Base-by-base conservation (phyloP, 2,888 invertebrate genomes). In the Troilus luridus region DNA sequence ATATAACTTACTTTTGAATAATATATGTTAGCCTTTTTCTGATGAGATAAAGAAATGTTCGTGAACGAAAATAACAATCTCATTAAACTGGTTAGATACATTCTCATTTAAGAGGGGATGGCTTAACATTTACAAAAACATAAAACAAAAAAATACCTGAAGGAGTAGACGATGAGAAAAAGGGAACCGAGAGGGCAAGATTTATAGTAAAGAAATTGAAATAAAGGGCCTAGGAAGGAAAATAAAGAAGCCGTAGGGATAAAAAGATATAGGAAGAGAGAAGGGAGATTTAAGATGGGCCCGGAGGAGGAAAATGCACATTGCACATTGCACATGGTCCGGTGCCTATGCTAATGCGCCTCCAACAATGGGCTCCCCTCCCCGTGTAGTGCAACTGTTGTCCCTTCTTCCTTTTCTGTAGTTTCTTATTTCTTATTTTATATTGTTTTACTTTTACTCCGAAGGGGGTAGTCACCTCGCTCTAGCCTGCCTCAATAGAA, bases 181-280 rank as follows among this genome's bases (percentile, higher is more conserved):
- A 41, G 88, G 27, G 88, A 59, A 64, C 54, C 89, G 89, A 14
- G 62, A 14, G n/a, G 62, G 54, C 21, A 89, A 89, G 89, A 89
- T 89, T 89, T 89, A 89, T 89, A 54, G 89, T 89, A 89, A 89
- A 89, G 89, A 89, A 89, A 89, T 89, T 89, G 89, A 89, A 89
- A 89, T 89, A 89, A 89, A 89, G 89, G 60, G 14, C 85, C 85
- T 62, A 89, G 89, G 41, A 89, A 64, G 89, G 67, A 89, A 89
- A 89, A 89, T 89, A 89, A 89, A 89, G 89, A 85, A 85, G 67
- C 27, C 67, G 12, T 14, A 14, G 54, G 89, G 62, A 89, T 89
- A 89, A 89, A 89, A 89, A 89, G 89, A 89, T 90, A 58, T 58
- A 81, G 90, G 60, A 81, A 81, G 90, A 90, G 90, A 81, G 72